Evolutionary conservation across 1,140 invertebrate genomes (phyloP).

Genomic region (Micrasema minimum): DNA sequence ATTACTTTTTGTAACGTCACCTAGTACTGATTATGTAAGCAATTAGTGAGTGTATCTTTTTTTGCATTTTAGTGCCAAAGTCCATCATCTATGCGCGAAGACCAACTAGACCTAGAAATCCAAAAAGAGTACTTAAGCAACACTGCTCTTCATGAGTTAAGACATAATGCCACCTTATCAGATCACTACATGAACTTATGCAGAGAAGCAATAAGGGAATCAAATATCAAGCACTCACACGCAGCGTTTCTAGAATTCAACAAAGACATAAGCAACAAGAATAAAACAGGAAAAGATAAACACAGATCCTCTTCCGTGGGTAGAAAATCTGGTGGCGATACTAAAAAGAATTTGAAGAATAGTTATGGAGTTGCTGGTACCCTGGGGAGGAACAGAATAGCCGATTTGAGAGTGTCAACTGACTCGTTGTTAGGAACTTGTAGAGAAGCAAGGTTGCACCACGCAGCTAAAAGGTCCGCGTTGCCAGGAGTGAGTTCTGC

Average conservation of each 20-base stretch:
- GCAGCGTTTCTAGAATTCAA: constrained; percentile 45
- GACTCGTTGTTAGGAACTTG: constrained; percentile 50
- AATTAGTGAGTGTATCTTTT: no score
- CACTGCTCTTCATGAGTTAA: constrained; percentile 31
- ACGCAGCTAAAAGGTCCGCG: constrained; percentile 42
- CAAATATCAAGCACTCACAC: constrained; percentile 42
- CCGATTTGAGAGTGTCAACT: constrained; percentile 9
- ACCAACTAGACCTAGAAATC: constrained; percentile 45
- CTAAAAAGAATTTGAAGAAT: constrained; percentile 22
- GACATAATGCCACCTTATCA: constrained; percentile 12
- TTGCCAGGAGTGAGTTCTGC: constrained; percentile 23
- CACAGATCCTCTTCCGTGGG: constrained; percentile 32
- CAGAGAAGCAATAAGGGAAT: constrained; percentile 44
- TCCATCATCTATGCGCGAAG: constrained; percentile 38
- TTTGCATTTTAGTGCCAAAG: constrained; percentile 42
- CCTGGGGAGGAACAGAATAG: constrained; percentile 2
- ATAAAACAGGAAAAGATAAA: constrained; percentile 12
- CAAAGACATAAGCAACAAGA: constrained; percentile 41
- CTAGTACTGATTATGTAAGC: no score
- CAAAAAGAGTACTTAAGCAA: constrained; percentile 47
- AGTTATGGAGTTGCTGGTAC: background rate
- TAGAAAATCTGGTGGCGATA: constrained; percentile 31
- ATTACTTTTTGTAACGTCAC: no score
- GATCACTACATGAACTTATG: constrained; percentile 48
- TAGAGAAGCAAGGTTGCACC: constrained; percentile 48